These are phyloP conservation scores for Callipepla californica DNA, from an alignment of 2,113 vertebrate genomes.

Conservation along the genomic window DNA sequence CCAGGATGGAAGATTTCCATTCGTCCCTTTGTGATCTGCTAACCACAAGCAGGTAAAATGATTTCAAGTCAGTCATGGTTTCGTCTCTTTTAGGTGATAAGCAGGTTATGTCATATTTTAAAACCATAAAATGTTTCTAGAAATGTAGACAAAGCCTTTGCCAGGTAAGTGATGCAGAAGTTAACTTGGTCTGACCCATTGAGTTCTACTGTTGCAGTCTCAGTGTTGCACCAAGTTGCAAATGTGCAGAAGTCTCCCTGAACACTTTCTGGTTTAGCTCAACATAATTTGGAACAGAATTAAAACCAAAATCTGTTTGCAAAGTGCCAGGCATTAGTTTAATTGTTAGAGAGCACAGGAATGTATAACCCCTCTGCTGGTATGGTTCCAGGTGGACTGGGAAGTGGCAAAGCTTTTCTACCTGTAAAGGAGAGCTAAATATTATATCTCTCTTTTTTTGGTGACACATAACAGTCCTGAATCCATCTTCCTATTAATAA, in stretches of 20 bases:
- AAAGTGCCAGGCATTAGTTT: not conserved
- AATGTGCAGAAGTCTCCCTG: not conserved
- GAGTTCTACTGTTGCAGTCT: not conserved
- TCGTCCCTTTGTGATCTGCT: rapidly evolving
- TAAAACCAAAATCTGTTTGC: not conserved
- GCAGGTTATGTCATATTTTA: not conserved
- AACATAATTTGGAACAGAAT: not conserved
- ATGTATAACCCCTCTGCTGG: not conserved
- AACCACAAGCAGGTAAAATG: not conserved
- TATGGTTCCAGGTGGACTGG: not conserved
- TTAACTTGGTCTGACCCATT: not conserved
- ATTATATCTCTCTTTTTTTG: not conserved
- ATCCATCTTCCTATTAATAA: not conserved
- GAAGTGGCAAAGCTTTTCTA: not conserved
- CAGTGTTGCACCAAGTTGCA: not conserved
- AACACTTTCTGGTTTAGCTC: not conserved
- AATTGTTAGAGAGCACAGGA: not conserved
- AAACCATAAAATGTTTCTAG: not conserved
- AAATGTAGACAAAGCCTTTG: not conserved
- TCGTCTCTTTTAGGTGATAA: not conserved
- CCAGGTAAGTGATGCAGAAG: not conserved
- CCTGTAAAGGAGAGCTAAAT: not conserved
- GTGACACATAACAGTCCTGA: not conserved
- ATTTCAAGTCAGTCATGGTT: not conserved
- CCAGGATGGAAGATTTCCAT: not conserved